These are phyloP conservation scores for Lutjanus campechanus DNA, from an alignment of 2,797 vertebrate species.

Conservation along the genomic window DNA sequence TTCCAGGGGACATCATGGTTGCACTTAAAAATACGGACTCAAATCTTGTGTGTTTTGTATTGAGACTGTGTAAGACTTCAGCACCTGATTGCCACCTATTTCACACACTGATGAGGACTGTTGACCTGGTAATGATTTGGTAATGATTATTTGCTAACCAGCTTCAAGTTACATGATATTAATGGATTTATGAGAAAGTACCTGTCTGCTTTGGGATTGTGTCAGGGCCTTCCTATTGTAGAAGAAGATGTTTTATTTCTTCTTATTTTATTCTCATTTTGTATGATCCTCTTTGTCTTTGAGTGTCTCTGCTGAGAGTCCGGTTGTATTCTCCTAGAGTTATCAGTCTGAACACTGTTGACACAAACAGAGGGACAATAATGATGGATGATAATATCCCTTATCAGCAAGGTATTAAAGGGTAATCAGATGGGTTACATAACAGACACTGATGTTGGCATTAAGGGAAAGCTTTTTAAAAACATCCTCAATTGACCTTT, in stretches of 20 bases:
- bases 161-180: neutral
- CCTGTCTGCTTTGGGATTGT: neutral
- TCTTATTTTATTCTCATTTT: no score
- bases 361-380: neutral
- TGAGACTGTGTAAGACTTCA: no score
- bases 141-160: neutral
- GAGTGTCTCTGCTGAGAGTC: no score
- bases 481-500: neutral
- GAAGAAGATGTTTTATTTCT: no score
- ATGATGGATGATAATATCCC: neutral
- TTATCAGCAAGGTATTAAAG: constrained; percentile 7
- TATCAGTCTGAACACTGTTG: neutral
- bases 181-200: neutral
- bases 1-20: no score
- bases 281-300: no score
- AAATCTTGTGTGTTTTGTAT: no score
- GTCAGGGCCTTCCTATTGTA: neutral
- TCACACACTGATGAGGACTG: no score
- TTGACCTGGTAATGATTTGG: neutral
- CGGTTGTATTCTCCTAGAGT: neutral
- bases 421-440: constrained; percentile 3
- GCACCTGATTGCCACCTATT: no score
- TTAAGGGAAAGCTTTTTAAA: neutral
- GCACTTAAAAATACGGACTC: no score
- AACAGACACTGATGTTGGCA: neutral